These are phyloP conservation scores for Listronotus bonariensis DNA, from an alignment of 1,140 invertebrate species.

Conservation along the genomic window DNA sequence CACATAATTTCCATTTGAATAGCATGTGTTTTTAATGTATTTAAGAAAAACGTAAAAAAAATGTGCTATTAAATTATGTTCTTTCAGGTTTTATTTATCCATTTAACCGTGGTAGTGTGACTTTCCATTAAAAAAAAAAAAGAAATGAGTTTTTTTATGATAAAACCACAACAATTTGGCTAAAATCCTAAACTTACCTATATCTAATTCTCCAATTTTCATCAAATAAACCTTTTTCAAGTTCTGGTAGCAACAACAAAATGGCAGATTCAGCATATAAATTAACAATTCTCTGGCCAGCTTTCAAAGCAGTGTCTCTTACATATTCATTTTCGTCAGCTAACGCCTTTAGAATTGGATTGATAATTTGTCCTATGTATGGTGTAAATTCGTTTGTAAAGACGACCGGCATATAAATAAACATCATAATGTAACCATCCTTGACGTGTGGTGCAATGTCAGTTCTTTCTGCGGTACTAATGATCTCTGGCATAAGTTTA, in stretches of 20 bases:
- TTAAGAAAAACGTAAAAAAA: no score
- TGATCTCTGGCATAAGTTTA: conserved; percentile 98
- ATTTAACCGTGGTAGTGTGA: no score
- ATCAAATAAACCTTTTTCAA: conserved; percentile 93
- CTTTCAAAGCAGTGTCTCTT: conserved; percentile 92
- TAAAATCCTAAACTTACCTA: conserved; percentile 53
- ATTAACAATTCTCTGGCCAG: conserved; percentile 96
- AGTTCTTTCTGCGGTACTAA: conserved; percentile 88
- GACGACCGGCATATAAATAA: conserved; percentile 97
- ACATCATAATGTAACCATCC: conserved; percentile 99
- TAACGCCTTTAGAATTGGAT: conserved; percentile 94
- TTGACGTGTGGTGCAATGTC: conserved; percentile 97
- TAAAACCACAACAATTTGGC: no score
- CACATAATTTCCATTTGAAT: no score
- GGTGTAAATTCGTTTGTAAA: conserved; percentile 94
- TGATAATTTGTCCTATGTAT: conserved; percentile 97
- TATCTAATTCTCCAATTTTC: conserved; percentile 99
- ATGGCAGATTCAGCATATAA: conserved; percentile 97
- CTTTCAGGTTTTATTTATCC: no score
- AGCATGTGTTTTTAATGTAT: no score
- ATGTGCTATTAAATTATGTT: no score
- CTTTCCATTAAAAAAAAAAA: no score
- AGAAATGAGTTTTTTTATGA: no score
- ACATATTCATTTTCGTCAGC: conserved; percentile 99
- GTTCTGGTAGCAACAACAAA: conserved; percentile 87